Conservation (phyloP, 2,113 vertebrate genomes). For the Sylvietta virens region DNA sequence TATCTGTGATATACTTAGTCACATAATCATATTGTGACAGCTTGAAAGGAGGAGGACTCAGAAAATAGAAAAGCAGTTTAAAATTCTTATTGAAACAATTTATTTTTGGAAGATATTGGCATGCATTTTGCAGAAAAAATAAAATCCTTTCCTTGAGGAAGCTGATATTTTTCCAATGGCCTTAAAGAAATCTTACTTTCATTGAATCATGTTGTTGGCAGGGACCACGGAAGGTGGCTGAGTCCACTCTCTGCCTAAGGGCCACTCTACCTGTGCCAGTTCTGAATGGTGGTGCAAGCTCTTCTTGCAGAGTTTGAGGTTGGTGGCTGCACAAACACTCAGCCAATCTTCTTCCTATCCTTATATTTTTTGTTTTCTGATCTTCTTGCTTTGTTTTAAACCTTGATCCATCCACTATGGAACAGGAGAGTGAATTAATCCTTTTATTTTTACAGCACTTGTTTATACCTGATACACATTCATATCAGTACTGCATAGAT, state of each 20-base stretch:
- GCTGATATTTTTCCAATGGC: not conserved
- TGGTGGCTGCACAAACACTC: not conserved
- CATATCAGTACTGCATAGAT: not conserved
- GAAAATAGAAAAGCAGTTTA: constrained; percentile 8
- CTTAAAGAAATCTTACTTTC: not conserved
- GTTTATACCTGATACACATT: not conserved
- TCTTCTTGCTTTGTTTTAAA: not conserved
- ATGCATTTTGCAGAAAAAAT: not conserved
- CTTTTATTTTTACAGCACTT: not conserved
- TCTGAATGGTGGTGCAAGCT: accelerated
- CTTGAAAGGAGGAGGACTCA: constrained; percentile 12
- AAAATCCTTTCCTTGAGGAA: not conserved
- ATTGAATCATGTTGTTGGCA: not conserved
- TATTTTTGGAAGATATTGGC: not conserved
- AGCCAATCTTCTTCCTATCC: not conserved
- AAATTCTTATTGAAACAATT: not conserved
- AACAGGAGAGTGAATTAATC: accelerated
- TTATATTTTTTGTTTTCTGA: not conserved
- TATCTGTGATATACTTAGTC: not conserved
- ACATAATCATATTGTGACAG: not conserved
- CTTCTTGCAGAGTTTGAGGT: not conserved
- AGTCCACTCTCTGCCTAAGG: too few relatives aligned
- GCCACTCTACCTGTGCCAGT: not conserved
- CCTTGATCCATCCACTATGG: not conserved
- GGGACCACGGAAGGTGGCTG: not conserved